A percentile compares a stretch with the other conserved stretches of the same genome.
These are phyloP conservation scores for Rhizoglyphus robini DNA, from an alignment of 1,140 invertebrate species.

Conservation along the genomic window DNA sequence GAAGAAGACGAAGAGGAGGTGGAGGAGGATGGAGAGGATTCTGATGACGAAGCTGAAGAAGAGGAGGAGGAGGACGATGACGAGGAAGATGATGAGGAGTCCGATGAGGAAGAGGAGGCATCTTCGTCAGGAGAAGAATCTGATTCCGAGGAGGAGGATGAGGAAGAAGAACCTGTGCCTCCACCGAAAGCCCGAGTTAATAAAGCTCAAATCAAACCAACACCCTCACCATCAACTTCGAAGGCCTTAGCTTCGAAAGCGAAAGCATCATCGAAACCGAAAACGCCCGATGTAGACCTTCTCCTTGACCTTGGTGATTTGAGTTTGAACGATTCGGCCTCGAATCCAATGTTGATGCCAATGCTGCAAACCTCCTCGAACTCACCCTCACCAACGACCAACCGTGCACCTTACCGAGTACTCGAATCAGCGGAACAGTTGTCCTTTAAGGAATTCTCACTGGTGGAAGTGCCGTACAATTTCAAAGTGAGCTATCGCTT, in stretches of 20 bases:
- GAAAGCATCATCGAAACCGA: conserved; percentile 16
- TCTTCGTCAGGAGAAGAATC: conserved; percentile 2
- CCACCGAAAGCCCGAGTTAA: too few species aligned
- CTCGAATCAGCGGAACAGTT: conserved; percentile 12
- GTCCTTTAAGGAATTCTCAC: neutral
- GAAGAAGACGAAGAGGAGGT: conserved; percentile 24
- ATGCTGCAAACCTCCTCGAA: conserved; percentile 11
- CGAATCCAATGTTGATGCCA: conserved; percentile 13
- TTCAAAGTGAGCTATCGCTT: conserved; percentile 8
- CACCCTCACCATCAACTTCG: conserved; percentile 12
- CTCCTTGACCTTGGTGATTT: conserved; percentile 59
- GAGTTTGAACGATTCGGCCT: conserved; percentile 21
- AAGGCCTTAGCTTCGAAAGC: conserved; percentile 3
- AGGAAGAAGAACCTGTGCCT: neutral
- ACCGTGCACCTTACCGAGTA: conserved; percentile 31
- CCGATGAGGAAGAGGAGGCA: conserved; percentile 28
- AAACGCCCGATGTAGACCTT: conserved; percentile 52
- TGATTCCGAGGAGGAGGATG: neutral
- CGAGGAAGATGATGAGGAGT: conserved; percentile 29
- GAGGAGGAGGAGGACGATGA: conserved; percentile 26
- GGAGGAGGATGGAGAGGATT: conserved; percentile 21
- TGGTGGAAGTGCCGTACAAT: neutral
- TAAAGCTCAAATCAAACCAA: too few species aligned
- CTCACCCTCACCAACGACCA: neutral
- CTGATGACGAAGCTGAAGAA: conserved; percentile 29